A percentile compares a stretch with the other conserved stretches of the same genome.
phyloP scores from a whole-genome alignment of 2,888 invertebrate species.

The Nysson spinosus region DNA sequence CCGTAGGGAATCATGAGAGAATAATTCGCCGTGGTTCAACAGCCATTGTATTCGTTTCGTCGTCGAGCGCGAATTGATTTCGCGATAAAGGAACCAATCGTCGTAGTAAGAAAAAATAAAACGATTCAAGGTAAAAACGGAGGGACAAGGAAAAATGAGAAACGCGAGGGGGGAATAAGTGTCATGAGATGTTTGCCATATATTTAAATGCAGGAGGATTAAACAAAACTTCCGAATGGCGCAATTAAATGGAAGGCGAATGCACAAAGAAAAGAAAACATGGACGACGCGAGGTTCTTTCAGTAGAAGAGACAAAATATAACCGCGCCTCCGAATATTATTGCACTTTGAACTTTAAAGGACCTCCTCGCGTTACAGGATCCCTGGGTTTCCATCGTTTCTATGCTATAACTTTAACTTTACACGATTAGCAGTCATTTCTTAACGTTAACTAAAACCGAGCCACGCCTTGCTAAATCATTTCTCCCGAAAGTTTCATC shows the following conservation, averaged over 20 bases:
- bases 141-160: slow-evolving; percentile 17
- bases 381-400: slow-evolving; percentile 14
- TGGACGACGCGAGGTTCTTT: slow-evolving; percentile 13
- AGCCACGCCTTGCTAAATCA: too few species aligned
- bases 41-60: slow-evolving; percentile 56
- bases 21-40: slow-evolving; percentile 66
- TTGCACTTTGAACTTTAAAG: slow-evolving; percentile 37
- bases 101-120: slow-evolving; percentile 33
- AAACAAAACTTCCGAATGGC: slow-evolving; percentile 20
- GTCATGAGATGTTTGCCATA: slow-evolving; percentile 25
- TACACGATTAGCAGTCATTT: too few species aligned
- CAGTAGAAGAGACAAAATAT: slow-evolving; percentile 8
- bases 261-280: slow-evolving; percentile 21
- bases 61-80: too few species aligned
- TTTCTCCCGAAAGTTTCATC: too few species aligned
- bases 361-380: slow-evolving; percentile 7
- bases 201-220: slow-evolving; percentile 47
- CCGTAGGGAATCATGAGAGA: background rate
- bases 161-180: slow-evolving; percentile 22
- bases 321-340: slow-evolving; percentile 29
- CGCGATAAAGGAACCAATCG: slow-evolving; percentile 27
- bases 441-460: too few species aligned
- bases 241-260: slow-evolving; percentile 8
- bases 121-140: too few species aligned
- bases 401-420: too few species aligned